These are phyloP conservation scores for Ciconia stormi DNA, from an alignment of 2,113 vertebrate species.

Conservation along the genomic window DNA sequence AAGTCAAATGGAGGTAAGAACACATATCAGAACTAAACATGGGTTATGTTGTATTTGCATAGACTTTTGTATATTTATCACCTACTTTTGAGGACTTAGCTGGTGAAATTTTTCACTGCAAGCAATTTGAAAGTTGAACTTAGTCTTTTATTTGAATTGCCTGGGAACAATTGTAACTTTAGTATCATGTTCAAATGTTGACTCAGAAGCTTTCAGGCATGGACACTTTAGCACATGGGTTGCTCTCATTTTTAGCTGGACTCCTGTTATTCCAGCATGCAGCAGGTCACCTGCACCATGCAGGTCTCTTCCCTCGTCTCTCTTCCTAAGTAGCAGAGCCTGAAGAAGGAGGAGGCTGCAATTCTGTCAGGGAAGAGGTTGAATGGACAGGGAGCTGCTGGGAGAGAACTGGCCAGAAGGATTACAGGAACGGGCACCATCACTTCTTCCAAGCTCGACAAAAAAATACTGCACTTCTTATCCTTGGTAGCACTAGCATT, in stretches of 20 bases:
- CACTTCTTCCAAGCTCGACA: neutral
- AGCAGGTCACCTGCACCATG: neutral
- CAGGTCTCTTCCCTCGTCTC: neutral
- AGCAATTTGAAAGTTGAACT: neutral
- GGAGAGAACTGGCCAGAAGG: neutral
- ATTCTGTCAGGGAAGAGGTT: neutral
- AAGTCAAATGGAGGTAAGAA: neutral
- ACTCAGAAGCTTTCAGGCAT: neutral
- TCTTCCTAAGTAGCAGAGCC: neutral
- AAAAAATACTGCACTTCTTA: neutral
- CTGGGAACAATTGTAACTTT: neutral
- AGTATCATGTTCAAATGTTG: fast-evolving
- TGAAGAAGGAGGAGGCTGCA: neutral
- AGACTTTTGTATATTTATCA: neutral
- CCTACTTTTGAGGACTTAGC: neutral
- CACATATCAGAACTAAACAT: neutral
- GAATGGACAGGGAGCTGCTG: neutral
- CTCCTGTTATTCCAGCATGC: neutral
- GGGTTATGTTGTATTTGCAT: neutral
- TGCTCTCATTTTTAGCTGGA: neutral
- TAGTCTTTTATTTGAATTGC: neutral
- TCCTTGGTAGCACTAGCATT: neutral
- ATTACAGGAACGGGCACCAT: neutral
- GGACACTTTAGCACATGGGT: neutral
- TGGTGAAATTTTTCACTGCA: neutral